Percentiles rank a stretch among this genome's conserved stretches.
Conservation (phyloP, 1,140 invertebrate species). For the Thaumetopoea pityocampa region DNA sequence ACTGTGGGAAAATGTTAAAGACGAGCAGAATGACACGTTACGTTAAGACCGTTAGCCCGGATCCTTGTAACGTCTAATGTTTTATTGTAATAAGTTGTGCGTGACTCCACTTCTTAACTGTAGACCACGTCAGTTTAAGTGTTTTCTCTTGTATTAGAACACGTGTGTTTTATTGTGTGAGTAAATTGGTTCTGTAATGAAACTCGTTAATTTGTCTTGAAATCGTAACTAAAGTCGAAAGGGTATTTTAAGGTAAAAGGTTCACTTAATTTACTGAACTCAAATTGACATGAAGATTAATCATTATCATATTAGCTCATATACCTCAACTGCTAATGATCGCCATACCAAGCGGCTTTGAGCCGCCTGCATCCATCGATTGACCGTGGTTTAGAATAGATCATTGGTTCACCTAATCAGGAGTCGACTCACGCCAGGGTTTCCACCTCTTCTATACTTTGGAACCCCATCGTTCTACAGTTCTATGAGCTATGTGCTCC, state of each 20-base stretch:
- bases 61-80: constrained; percentile 50
- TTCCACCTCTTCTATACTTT: too few relatives aligned
- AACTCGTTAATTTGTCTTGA: constrained; percentile 14
- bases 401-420: too few relatives aligned
- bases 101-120: constrained; percentile 10
- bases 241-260: background rate
- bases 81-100: constrained; percentile 25
- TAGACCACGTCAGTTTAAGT: constrained; percentile 59
- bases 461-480: too few relatives aligned
- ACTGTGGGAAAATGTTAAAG: constrained; percentile 23
- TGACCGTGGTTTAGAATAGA: too few relatives aligned
- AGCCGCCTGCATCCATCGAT: too few relatives aligned
- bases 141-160: constrained; percentile 51
- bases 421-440: too few relatives aligned
- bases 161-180: constrained; percentile 38
- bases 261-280: background rate
- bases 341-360: too few relatives aligned
- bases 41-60: constrained; percentile 60
- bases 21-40: constrained; percentile 5
- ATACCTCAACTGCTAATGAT: too few relatives aligned
- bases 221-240: constrained; percentile 9
- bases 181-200: constrained; percentile 39
- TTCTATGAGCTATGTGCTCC: too few relatives aligned
- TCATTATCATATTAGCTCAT: too few relatives aligned
- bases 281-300: background rate